Evolutionary conservation across 2,888 invertebrate species (phyloP), one percentile per base, ranked within the genome.

Genomic region (Coecobrya sp.): DNA sequence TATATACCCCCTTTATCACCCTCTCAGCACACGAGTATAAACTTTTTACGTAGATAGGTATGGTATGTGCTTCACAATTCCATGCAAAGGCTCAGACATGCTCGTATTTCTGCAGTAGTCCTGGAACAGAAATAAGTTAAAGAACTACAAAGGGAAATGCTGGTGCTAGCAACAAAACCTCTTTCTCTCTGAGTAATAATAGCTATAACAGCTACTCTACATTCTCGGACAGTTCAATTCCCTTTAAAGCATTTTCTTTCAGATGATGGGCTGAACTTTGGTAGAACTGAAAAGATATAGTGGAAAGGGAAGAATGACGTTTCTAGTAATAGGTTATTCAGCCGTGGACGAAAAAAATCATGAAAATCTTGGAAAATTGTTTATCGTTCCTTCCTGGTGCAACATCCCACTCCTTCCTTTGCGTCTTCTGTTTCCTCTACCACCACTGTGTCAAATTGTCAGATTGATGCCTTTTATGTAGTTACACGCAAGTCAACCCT

Each of bases 401-500:
- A 36, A 70, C 22, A 22, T 55, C 55, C 68, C 36, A 70, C 25
- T 52, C 68, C 16, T 36, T 11, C 30, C 13, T 22, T 79, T 79
- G 4, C 25, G 19, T 27, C 25, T 62, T 27, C 42, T 45, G 84
- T 42, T 10, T 59, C 19, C 70, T 11, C 59, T 73, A 36, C 52
- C 52, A 49, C 42, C 4, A 59, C 52, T 65, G 52, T 82, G 89
- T 89, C 82, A 82, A 82, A 52, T 89, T 89, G 89, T 89, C 89
- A 89, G 81, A 81, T 89, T 68, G 30, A 82, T 87, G 49, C 82
- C 82, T 89, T 89, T 82, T 82, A 68, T 89, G 65, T 65, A 62
- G 79, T 49, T 81, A 42, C 73, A 87, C 62, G 52, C 73, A 76
- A 76, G 45, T 42, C 49, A 76, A 73, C 42, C 52, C 73, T 42